Base-by-base conservation (phyloP, 1,140 invertebrate genomes). In the Stegodyphus mimosarum region DNA sequence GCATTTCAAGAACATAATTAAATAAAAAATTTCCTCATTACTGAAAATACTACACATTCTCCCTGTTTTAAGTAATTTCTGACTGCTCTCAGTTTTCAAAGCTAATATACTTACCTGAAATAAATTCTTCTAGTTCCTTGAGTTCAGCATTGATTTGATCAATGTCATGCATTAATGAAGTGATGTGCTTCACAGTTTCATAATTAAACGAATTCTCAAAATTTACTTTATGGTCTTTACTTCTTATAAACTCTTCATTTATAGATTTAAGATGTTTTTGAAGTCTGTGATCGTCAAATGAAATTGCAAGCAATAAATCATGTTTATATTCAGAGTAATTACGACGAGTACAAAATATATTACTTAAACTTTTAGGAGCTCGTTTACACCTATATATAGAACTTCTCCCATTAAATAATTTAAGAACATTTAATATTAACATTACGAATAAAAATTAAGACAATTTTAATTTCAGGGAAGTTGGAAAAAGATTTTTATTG, bases 181-280 rank as follows among this genome's bases (percentile, higher is more conserved):
- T 17, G 5, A 77, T 67, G 13, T 67, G 15, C 7, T 66, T 49
- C 48, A 77, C 6, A 17, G 18, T 49, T 48, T 49, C 63, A 77
- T 63, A 66, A 7, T 9, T 18, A 17, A n/a, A 18, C 17, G 49
- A 48, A 51, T 13, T 6, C 11, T 33, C 17, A 50, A 11, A 17
- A 49, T 49, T 15, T 50, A 6, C 63, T 17, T 49, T 48, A 51
- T 77, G 33, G 55, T 50, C 55, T 51, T 66, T 18, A 50, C 33
- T 9, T 52, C 50, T 50, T 52, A 66, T 15, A 67, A 17, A 77
- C n/a, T 53, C 53, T 48, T 70, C 50, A 18, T 33, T 55, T 5
- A 79, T 49, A 17, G 53, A 70, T 33, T 79, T 66, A 11, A 79
- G 53, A 70, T 79, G 77, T 71, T 70, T 79, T 55, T 79, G 77